phyloP scores from a whole-genome alignment of 2,888 invertebrate genomes.

The Opisthograptis luteolata region DNA sequence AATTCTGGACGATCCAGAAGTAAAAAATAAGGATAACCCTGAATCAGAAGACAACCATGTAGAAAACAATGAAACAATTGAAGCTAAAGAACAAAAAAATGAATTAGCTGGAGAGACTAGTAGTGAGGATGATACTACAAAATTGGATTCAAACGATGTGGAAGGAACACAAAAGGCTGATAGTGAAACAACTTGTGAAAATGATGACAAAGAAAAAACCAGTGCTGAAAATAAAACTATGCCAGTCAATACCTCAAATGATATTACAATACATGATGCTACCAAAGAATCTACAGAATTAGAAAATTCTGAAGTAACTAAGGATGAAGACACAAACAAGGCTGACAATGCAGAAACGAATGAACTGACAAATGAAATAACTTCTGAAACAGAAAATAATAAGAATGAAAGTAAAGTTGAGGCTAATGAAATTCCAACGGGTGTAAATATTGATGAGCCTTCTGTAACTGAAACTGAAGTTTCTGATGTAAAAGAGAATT shows the following conservation, averaged over 20 bases:
- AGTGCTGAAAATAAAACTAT: conserved; percentile 22
- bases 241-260: conserved; percentile 14
- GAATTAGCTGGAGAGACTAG: conserved; percentile 6
- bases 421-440: conserved; percentile 1
- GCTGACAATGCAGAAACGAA: conserved; percentile 9
- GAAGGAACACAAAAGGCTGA: background rate
- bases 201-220: conserved; percentile 23
- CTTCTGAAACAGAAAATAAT: conserved; percentile 3
- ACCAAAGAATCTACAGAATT: conserved; percentile 30
- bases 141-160: background rate
- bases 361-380: background rate
- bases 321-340: conserved; percentile 13
- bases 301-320: conserved; percentile 7
- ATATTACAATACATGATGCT: conserved; percentile 23
- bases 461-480: conserved; percentile 8
- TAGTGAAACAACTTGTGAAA: conserved; percentile 12
- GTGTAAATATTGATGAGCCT: conserved; percentile 5
- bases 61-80: background rate
- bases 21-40: background rate
- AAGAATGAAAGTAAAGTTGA: conserved; percentile 12
- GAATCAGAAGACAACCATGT: background rate
- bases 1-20: conserved; percentile 4
- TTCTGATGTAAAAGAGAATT: conserved; percentile 12
- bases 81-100: background rate
- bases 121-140: background rate